These are phyloP conservation scores for Tanytarsus gracilentus DNA, from an alignment of 2,888 invertebrate genomes.

Conservation along the genomic window DNA sequence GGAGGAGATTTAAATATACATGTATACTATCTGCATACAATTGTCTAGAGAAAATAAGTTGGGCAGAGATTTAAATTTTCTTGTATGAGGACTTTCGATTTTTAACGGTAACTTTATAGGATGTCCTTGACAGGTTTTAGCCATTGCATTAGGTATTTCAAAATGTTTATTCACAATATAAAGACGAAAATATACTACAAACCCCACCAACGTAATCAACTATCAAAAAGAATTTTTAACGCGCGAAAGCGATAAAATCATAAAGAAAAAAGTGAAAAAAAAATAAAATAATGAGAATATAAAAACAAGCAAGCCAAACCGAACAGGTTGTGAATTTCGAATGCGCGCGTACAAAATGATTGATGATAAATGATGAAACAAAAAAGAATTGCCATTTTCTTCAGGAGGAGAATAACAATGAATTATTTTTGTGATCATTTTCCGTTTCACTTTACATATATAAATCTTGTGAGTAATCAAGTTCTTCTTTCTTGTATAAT, in stretches of 20 bases:
- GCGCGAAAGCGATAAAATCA: neutral
- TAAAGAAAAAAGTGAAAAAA: neutral
- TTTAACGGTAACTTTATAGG: too few relatives aligned
- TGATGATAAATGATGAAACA: slow-evolving; percentile 27
- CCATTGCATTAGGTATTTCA: too few relatives aligned
- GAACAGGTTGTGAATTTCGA: slow-evolving; percentile 28
- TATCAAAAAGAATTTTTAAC: too few relatives aligned
- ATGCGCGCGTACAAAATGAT: slow-evolving; percentile 15
- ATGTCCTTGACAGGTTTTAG: too few relatives aligned
- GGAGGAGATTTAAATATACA: too few relatives aligned
- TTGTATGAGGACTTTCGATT: too few relatives aligned
- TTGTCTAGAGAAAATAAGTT: too few relatives aligned
- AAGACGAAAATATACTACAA: too few relatives aligned
- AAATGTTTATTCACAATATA: too few relatives aligned
- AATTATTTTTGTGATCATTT: slow-evolving; percentile 25
- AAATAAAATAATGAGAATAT: neutral
- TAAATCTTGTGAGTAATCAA: slow-evolving; percentile 14
- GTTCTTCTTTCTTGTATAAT: slow-evolving; percentile 21
- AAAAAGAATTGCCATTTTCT: neutral
- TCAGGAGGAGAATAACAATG: slow-evolving; percentile 20
- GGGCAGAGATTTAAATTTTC: too few relatives aligned
- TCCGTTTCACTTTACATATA: neutral
- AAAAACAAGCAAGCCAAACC: neutral
- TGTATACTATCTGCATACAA: too few relatives aligned
- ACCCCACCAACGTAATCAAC: too few relatives aligned